Evolutionary conservation across 2,888 invertebrate species (phyloP).

Genomic region (Phorcus lineatus): DNA sequence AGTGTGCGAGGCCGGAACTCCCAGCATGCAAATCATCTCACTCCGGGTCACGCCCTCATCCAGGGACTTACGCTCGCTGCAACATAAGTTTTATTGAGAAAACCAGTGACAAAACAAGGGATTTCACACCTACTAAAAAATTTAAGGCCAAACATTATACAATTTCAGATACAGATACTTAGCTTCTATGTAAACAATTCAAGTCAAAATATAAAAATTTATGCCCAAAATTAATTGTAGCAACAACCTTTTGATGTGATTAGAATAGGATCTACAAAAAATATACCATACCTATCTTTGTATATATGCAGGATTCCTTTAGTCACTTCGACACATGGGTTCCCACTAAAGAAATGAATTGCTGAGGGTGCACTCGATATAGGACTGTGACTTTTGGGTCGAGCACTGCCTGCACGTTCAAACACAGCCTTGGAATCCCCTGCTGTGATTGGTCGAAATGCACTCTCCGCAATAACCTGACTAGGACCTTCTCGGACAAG

Average conservation of each 20-base stretch:
- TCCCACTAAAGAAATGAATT: conserved; percentile 90
- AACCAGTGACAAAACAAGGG: no score
- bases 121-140: no score
- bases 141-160: no score
- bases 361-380: conserved; percentile 55
- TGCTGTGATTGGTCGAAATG: conserved; percentile 2
- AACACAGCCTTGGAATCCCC: conserved; percentile 29
- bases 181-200: no score
- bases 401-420: conserved; percentile 41
- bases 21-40: conserved; percentile 78
- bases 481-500: not conserved
- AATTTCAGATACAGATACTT: no score
- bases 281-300: conserved; percentile 89
- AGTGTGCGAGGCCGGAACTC: conserved; percentile 78
- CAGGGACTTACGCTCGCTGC: conserved; percentile 80
- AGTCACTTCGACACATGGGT: conserved; percentile 96
- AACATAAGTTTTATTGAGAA: conserved; percentile 42
- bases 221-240: no score
- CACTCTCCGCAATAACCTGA: not conserved
- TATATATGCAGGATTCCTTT: conserved; percentile 97
- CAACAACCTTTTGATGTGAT: no score
- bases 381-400: conserved; percentile 65
- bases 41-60: conserved; percentile 79
- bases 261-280: not conserved
- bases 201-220: no score